Evolutionary conservation across 2,888 invertebrate species (phyloP), one percentile per base, ranked within the genome.

Genomic region (Hofmannophila pseudospretella): DNA sequence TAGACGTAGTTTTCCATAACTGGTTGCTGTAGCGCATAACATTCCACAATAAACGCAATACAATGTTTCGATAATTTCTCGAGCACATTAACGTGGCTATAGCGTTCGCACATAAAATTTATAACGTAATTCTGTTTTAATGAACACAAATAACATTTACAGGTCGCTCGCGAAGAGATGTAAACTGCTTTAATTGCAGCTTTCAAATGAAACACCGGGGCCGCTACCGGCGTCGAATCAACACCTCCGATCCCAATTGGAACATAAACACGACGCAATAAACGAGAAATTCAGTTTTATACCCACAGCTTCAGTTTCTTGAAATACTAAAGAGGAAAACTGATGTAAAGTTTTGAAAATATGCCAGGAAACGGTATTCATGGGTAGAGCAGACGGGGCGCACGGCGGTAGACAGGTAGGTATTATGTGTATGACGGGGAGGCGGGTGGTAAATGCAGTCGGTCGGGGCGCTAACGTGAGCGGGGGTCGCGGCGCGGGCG

Each of bases 401-500:
- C n/a, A 61, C 59, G 71, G 75, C 45, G 57, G 62, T 61, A 73
- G 73, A 73, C 77, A 76, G 74, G 75, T 75, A 74, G 57, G 55
- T 62, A 44, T 51, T 59, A 59, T 58, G 53, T 73, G 59, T 71
- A 61, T 58, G 57, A 73, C 58, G 54, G 70, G 66, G 81, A 16
- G 35, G 29, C 29, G 36, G 36, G 84, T 80, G 82, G 85, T 82
- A 81, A 82, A 85, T 85, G 85, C 85, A 85, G 67, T 84, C 72
- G 84, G 85, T 84, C 67, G 84, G 79, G 81, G 85, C 69, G 85
- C 79, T 85, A 85, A 85, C 85, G 78, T 58, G 75, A 44, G 72
- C 73, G 78, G 65, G 43, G 44, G 44, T 46, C 43, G 45, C 52
- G 42, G 14, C 43, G 42, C 37, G 44, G 20, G 28, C 29, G 32